These are phyloP conservation scores for Melozone crissalis DNA, from an alignment of 2,113 vertebrate species.

Conservation along the genomic window DNA sequence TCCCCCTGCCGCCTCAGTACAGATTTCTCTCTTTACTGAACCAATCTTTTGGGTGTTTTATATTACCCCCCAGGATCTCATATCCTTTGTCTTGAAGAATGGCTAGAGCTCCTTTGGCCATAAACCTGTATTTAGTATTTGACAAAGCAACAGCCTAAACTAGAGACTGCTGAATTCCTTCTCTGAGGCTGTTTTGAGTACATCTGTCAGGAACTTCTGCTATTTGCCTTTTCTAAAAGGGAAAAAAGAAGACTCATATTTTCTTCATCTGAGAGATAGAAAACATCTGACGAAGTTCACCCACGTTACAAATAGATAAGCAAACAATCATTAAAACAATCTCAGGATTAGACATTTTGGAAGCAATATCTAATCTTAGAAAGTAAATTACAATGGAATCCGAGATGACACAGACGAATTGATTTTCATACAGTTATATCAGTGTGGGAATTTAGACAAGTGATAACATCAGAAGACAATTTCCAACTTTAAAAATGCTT, in stretches of 20 bases:
- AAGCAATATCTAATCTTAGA: conserved; percentile 53
- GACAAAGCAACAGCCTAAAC: neutral
- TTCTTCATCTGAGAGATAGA: neutral
- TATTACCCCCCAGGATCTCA: neutral
- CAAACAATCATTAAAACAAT: conserved; percentile 48
- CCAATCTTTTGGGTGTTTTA: neutral
- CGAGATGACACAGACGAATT: conserved; percentile 46
- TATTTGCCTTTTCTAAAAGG: neutral
- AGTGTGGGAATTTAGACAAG: conserved; percentile 34
- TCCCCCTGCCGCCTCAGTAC: neutral
- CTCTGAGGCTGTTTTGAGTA: neutral
- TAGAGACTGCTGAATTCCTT: neutral
- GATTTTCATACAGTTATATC: conserved; percentile 56
- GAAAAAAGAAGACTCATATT: neutral
- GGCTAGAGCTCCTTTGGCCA: neutral
- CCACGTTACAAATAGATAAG: conserved; percentile 44
- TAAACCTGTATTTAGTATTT: neutral
- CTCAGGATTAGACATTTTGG: conserved; percentile 15
- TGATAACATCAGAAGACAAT: conserved; percentile 52
- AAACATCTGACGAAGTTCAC: neutral
- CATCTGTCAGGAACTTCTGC: neutral
- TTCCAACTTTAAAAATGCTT: conserved; percentile 29
- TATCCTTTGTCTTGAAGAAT: neutral
- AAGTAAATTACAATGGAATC: conserved; percentile 58
- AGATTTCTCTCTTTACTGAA: neutral